Evolutionary conservation across 2,113 vertebrate species (phyloP), one percentile per base, ranked within the genome.

Genomic region (Semnornis frantzii): DNA sequence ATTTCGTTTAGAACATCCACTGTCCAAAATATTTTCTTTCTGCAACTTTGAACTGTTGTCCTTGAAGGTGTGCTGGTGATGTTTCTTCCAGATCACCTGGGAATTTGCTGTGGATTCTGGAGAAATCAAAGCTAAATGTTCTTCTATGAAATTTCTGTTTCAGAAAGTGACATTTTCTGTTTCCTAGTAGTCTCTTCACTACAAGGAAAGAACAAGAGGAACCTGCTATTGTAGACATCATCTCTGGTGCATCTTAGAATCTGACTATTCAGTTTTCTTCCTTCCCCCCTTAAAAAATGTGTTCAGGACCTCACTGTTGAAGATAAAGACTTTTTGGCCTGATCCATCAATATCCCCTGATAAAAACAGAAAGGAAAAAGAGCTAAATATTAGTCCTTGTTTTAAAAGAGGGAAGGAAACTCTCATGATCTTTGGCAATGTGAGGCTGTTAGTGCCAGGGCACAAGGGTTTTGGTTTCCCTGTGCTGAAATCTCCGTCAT

Each of bases 81-180:
- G 69, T 88, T 90, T 86, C 83, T 95, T 83, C 80, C 92, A 96
- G 90, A 70, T 95, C 85, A 96, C 93, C 83, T 93, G 86, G 89
- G 86, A 94, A 73, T 86, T 81, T 73, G 75, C 44, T 79, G 39
- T 73, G 79, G 70, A 77, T 91, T 92, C 79, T 91, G 82, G 62
- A 76, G 90, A 93, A 93, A 91, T 93, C 90, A 96, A 96, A 95
- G 88, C 57, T 83, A 11, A 88, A 92, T 42, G 34, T 82, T 88
- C 72, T 60, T 50, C 62, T 34, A 65, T 81, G 82, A 92, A 81
- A 88, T 83, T 94, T 88, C 76, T 78, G 33, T 90, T 91, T 83
- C 90, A 54, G 52, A 1, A 0, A 37, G 54, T 81, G 95, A 68
- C 69, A 13, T 93, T 88, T 86, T 95, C 76, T 54, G 57, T 86